Base-by-base conservation (phyloP, 2,888 invertebrate genomes). In the Ptychoptera albimana region DNA sequence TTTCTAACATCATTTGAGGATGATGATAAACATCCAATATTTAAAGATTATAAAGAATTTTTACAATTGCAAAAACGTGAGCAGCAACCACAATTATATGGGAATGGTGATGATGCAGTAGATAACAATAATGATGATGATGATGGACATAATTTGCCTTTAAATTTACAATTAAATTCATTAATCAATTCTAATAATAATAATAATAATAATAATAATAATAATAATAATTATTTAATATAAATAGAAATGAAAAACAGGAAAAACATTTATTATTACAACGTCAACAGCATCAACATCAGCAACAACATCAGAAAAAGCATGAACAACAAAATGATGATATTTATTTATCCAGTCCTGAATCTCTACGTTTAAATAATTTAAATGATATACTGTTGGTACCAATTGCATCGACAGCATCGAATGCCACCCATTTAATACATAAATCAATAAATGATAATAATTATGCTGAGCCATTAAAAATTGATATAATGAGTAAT, bases 1-100 rank as follows among this genome's bases (percentile, higher is more conserved):
- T 72, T 79, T 55, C 74, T 78, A 64, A 74, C 74, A 52, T 73
- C 77, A 49, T 77, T 79, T 57, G 77, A 78, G 52, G 77, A 79
- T 53, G 74, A 77, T 56, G 68, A 60, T 42, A 64, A 60, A 55
- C 67, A 62, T 57, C 68, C 69, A 6, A 59, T 69, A 46, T 62
- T 72, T 48, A 68, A 64, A 53, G 64, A 64, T 53, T 65, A 65
- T 50, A 61, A 63, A 50, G 61, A 63, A 50, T 61, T 63, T 52
- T 52, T 65, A 35, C 23, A 23, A 23, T 23, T 23, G 7, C 23
- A 23, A 23, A 23, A 23, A 15, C 14, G n/a, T n/a, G n/a, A 16
- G 8, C 8, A 12, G 10, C 23, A 29, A 29, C 8, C 10, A 7
- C 11, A 32, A 11, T 5, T 14, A 23, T n/a, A 15, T 34, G 10